These are phyloP conservation scores for Argopecten irradians DNA, from an alignment of 1,140 invertebrate species.

Conservation along the genomic window DNA sequence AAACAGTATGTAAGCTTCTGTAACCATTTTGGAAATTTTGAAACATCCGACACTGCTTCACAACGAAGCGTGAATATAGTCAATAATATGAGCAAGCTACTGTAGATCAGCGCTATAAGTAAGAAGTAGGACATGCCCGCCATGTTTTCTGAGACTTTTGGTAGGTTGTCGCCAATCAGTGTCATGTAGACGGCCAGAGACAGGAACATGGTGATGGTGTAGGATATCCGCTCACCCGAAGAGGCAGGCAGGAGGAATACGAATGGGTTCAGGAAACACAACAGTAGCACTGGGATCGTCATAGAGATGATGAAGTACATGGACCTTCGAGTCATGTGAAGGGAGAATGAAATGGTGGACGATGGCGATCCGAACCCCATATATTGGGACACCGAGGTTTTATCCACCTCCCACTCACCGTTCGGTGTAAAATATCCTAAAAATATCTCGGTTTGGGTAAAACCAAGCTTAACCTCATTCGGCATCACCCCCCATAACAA, in stretches of 20 bases:
- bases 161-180: constrained; percentile 80
- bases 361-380: constrained; percentile 28
- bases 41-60: not conserved
- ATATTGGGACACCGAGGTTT: constrained; percentile 10
- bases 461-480: constrained; percentile 29
- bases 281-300: constrained; percentile 80
- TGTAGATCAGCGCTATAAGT: constrained; percentile 40
- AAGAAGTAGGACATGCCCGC: constrained; percentile 43
- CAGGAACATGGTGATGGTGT: constrained; percentile 80
- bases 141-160: constrained; percentile 78
- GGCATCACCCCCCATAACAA: constrained; percentile 28
- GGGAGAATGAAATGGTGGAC: not conserved
- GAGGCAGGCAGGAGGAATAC: constrained; percentile 81
- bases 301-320: constrained; percentile 79
- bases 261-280: constrained; percentile 79
- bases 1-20: not conserved
- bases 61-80: constrained; percentile 45
- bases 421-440: constrained; percentile 29
- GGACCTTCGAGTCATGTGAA: constrained; percentile 30
- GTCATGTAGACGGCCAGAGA: constrained; percentile 81
- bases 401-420: constrained; percentile 32
- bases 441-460: not conserved
- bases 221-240: constrained; percentile 80
- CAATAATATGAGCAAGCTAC: constrained; percentile 28
- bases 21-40: not conserved